Evolutionary conservation across 2,797 vertebrate genomes (phyloP).

Genomic region (Amblyopsis hoosieri): DNA sequence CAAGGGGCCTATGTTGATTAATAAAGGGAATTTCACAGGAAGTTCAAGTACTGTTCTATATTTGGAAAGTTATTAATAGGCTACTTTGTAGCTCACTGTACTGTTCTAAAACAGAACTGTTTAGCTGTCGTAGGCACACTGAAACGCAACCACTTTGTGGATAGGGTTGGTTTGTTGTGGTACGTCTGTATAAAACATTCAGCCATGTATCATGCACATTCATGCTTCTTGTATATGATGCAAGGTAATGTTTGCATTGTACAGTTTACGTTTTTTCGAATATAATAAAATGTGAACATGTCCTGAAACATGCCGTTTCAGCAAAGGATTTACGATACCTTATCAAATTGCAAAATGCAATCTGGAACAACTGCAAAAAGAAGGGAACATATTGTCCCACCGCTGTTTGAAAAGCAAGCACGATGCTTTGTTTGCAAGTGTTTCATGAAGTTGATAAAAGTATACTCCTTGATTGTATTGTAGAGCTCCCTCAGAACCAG

Average conservation of each 20-base stretch:
- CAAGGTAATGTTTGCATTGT: conserved; percentile 31
- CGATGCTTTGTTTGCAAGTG: not conserved
- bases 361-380: not conserved
- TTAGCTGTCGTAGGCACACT: conserved; percentile 27
- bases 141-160: conserved; percentile 23
- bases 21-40: conserved; percentile 64
- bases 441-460: too few species aligned
- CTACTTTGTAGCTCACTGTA: conserved; percentile 36
- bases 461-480: too few species aligned
- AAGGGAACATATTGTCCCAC: too few species aligned
- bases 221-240: not conserved
- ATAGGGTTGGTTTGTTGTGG: not conserved
- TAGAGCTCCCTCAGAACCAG: too few species aligned
- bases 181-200: not conserved
- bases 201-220: not conserved
- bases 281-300: conserved; percentile 46
- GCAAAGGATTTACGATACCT: conserved; percentile 20
- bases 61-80: conserved; percentile 67
- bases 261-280: conserved; percentile 12
- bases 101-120: conserved; percentile 52
- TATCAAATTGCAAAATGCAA: conserved; percentile 20
- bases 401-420: not conserved
- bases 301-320: conserved; percentile 36
- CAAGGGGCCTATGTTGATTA: conserved; percentile 58
- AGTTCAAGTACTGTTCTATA: conserved; percentile 69